Conservation (phyloP, 2,888 invertebrate genomes). For the Calameuta pallipes region DNA sequence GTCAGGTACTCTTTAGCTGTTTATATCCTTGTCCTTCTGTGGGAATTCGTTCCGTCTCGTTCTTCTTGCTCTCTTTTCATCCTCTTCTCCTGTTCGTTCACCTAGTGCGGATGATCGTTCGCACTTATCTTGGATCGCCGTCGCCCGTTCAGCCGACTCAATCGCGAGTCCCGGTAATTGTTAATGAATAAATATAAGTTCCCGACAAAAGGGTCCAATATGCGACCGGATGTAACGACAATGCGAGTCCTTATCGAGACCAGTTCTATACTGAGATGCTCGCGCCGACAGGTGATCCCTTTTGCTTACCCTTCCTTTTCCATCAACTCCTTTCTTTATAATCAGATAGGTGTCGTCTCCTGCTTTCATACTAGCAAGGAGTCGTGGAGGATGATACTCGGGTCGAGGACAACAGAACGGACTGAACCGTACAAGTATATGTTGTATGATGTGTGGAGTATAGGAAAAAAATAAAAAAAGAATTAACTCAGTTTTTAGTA, state of each 20-base stretch:
- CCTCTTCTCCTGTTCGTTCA: not conserved
- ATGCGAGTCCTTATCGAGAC: constrained; percentile 41
- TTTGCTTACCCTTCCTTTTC: constrained; percentile 19
- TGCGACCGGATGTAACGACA: constrained; percentile 53
- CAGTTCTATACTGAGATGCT: constrained; percentile 3
- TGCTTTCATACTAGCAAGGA: not conserved
- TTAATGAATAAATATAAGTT: constrained; percentile 65
- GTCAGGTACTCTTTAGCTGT: not conserved
- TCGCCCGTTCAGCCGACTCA: constrained; percentile 1
- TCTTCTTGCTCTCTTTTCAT: not conserved
- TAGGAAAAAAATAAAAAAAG: not conserved
- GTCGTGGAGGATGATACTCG: not conserved
- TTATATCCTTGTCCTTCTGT: not conserved
- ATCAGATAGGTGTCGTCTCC: constrained; percentile 1
- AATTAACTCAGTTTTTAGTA: not conserved
- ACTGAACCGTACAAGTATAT: not conserved
- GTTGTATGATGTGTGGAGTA: not conserved
- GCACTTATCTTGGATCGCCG: constrained; percentile 1
- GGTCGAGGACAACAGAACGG: not conserved
- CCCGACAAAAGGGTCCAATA: constrained; percentile 50
- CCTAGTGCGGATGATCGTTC: not conserved
- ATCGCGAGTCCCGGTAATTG: constrained; percentile 50
- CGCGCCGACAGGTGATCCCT: constrained; percentile 46
- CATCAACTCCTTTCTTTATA: constrained; percentile 2
- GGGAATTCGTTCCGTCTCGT: not conserved